Evolutionary conservation across 2,113 vertebrate species (phyloP).

Genomic region (Alligator sinensis): DNA sequence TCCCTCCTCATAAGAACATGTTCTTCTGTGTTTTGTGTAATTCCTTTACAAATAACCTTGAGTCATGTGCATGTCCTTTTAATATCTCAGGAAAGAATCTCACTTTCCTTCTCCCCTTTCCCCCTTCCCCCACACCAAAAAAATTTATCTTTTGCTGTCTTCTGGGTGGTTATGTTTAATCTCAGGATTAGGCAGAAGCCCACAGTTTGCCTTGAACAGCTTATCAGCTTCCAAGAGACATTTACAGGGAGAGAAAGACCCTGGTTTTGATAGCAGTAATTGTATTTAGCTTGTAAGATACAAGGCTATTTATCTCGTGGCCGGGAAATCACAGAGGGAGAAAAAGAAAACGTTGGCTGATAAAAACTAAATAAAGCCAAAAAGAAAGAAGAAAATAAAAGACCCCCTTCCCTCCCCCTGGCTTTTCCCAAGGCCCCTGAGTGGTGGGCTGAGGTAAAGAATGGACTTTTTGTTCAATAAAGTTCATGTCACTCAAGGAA

Average conservation of each 20-base stretch:
- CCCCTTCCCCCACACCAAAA: neutral
- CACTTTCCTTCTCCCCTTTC: constrained; percentile 3
- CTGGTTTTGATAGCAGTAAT: constrained; percentile 85
- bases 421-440: neutral
- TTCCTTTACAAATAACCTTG: constrained; percentile 79
- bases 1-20: constrained; percentile 60
- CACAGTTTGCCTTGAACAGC: constrained; percentile 79
- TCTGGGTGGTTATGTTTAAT: constrained; percentile 81
- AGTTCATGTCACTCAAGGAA: neutral
- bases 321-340: constrained; percentile 73
- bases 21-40: constrained; percentile 64
- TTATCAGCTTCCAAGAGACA: constrained; percentile 83
- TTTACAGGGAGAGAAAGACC: constrained; percentile 80
- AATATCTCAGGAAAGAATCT: constrained; percentile 71
- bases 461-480: constrained; percentile 36
- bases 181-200: constrained; percentile 79
- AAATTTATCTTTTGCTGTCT: constrained; percentile 70
- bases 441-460: constrained; percentile 2
- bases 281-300: constrained; percentile 87
- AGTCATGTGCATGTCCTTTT: constrained; percentile 62
- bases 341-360: constrained; percentile 62
- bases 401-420: neutral
- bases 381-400: constrained; percentile 22
- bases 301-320: constrained; percentile 81
- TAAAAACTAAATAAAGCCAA: constrained; percentile 70